Conservation (phyloP, 2,113 vertebrate genomes). For the Oryctolagus cuniculus region mOryCun1.1 NC_091445.1:4804501-4805000, state of each 20-base stretch:
- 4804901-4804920: conserved; percentile 8
- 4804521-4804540: conserved; percentile 42
- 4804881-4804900: conserved; percentile 20
- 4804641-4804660: conserved; percentile 57
- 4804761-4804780: not conserved
- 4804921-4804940: not conserved
- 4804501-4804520: conserved; percentile 41
- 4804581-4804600: conserved; percentile 37
- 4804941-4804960: not conserved
- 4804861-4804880: not conserved
- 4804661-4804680: conserved; percentile 66
- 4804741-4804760: not conserved
- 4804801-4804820: conserved; percentile 1
- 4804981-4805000: conserved; percentile 34
- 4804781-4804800: not conserved
- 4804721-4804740: not conserved
- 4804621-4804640: conserved; percentile 65
- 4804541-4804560: conserved; percentile 4
- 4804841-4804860: not conserved
- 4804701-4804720: conserved; percentile 32
- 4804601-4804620: conserved; percentile 62
- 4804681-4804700: conserved; percentile 38
- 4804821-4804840: not conserved
- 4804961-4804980: not conserved
- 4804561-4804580: conserved; percentile 45